Percentiles rank a stretch among this genome's conserved stretches.
Conservation (phyloP, 1,140 invertebrate genomes). For the Lasioglossum baleicum region DNA sequence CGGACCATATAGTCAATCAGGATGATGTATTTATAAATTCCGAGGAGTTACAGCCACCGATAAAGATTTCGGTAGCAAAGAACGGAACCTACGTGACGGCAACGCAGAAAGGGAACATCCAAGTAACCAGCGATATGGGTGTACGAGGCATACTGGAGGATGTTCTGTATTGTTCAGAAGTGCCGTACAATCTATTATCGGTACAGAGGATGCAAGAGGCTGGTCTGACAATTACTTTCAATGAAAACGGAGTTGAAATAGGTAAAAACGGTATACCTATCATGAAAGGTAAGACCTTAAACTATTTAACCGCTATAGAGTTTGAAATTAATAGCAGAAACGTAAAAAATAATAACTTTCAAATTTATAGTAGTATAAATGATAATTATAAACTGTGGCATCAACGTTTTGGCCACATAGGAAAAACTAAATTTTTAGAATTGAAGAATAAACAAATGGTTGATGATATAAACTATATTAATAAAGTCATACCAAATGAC, state of each 20-base stretch:
- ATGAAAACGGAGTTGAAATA: conserved; percentile 61
- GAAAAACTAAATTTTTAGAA: no score
- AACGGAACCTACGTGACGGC: conserved; percentile 59
- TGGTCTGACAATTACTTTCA: conserved; percentile 62
- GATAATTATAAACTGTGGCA: no score
- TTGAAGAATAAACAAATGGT: no score
- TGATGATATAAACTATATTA: no score
- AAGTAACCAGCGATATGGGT: conserved; percentile 48
- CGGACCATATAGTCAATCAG: conserved; percentile 64
- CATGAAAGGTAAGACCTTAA: no score
- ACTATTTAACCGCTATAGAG: no score
- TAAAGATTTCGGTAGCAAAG: conserved; percentile 62
- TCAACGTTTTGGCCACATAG: no score
- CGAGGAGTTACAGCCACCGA: conserved; percentile 6
- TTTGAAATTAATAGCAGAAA: no score
- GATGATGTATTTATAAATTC: conserved; percentile 57
- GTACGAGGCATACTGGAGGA: conserved; percentile 55
- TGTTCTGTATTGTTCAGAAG: conserved; percentile 60
- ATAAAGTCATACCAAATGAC: no score
- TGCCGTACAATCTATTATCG: conserved; percentile 64
- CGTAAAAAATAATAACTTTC: no score
- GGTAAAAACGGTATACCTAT: no score
- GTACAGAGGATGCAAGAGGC: conserved; percentile 64
- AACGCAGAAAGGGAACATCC: conserved; percentile 54
- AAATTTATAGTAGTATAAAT: no score